These are phyloP conservation scores for Bombus vancouverensis DNA, from an alignment of 1,140 invertebrate genomes.

Conservation along the genomic window DNA sequence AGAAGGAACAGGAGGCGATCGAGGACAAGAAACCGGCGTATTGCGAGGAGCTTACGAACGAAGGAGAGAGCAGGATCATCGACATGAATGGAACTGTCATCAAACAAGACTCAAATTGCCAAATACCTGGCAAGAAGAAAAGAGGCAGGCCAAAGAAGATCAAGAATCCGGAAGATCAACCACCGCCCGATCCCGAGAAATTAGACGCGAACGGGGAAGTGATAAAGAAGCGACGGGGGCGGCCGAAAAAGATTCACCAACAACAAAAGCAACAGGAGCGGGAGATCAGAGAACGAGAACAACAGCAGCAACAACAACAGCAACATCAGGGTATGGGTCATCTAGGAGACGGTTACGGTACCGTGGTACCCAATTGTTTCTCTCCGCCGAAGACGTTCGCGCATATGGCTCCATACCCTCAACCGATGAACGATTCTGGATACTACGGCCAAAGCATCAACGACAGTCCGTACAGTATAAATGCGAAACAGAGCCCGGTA, in stretches of 20 bases:
- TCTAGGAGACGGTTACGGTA: constrained; percentile 74
- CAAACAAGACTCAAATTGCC: constrained; percentile 83
- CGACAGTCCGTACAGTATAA: constrained; percentile 80
- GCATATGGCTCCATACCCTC: constrained; percentile 80
- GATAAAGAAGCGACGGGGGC: constrained; percentile 91
- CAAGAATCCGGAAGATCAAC: constrained; percentile 86
- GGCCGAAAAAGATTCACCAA: constrained; percentile 91
- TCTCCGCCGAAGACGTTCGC: constrained; percentile 81
- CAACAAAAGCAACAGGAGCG: constrained; percentile 78
- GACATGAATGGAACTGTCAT: constrained; percentile 81
- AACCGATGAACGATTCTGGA: constrained; percentile 74
- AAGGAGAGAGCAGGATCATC: constrained; percentile 78
- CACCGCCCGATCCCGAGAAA: constrained; percentile 84
- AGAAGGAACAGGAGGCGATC: constrained; percentile 82
- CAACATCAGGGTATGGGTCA: constrained; percentile 69
- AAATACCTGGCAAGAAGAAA: constrained; percentile 92
- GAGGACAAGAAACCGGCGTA: constrained; percentile 84
- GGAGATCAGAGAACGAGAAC: constrained; percentile 76
- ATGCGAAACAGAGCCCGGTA: constrained; percentile 80
- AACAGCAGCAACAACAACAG: constrained; percentile 71
- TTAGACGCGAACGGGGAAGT: constrained; percentile 84
- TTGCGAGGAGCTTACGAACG: constrained; percentile 78
- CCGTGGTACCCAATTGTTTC: constrained; percentile 83
- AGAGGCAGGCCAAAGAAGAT: constrained; percentile 94
- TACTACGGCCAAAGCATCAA: constrained; percentile 76